Evolutionary conservation across 2,113 vertebrate genomes (phyloP).

Genomic region (Peromyscus californicus): DNA sequence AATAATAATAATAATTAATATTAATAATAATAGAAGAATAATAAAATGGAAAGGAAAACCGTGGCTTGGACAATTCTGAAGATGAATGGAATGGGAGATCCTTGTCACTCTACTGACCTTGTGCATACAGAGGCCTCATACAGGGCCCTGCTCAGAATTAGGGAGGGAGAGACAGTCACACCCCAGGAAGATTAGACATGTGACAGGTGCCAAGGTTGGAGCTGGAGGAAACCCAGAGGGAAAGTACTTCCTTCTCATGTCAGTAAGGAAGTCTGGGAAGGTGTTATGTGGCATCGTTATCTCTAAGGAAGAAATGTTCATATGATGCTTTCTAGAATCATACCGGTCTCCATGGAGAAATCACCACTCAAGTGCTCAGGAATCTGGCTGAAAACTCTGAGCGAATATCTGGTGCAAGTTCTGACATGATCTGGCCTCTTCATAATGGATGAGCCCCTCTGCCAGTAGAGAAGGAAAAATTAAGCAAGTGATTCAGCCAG

Average conservation of each 20-base stretch:
- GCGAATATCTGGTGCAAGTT: background rate
- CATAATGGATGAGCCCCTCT: background rate
- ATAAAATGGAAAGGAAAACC: background rate
- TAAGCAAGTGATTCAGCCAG: background rate
- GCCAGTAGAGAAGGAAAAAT: background rate
- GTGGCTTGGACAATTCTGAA: background rate
- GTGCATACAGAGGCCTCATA: background rate
- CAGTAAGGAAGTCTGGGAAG: background rate
- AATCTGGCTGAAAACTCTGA: background rate
- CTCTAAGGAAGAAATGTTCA: background rate
- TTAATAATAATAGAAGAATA: background rate
- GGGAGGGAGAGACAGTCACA: background rate
- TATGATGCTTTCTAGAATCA: too few relatives aligned
- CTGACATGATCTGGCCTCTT: background rate
- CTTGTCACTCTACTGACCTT: background rate
- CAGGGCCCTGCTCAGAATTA: background rate
- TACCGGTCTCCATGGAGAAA: background rate
- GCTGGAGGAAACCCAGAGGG: background rate
- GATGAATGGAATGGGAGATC: background rate
- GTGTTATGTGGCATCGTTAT: background rate
- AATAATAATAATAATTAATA: background rate
- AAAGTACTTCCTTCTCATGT: background rate
- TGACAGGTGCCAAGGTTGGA: background rate
- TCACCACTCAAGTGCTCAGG: background rate
- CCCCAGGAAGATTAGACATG: background rate